A percentile compares a stretch with the other conserved stretches of the same genome.
These are phyloP conservation scores for Melinaea marsaeus DNA, from an alignment of 2,888 invertebrate genomes.

Conservation along the genomic window DNA sequence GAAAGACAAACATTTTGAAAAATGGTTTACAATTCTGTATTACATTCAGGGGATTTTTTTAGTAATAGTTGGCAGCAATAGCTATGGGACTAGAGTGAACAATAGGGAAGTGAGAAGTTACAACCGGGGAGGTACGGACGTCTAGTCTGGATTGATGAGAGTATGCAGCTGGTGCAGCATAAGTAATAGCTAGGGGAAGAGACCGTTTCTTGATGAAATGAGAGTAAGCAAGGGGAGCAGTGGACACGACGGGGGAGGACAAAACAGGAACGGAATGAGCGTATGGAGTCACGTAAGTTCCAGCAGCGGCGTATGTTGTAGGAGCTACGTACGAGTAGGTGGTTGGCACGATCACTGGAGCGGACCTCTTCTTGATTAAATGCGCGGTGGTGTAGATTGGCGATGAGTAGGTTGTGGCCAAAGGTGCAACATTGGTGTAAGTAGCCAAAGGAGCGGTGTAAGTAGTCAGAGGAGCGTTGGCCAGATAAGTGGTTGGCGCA, in stretches of 20 bases:
- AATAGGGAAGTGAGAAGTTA: constrained; percentile 41
- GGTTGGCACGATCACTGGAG: constrained; percentile 28
- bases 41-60: neutral
- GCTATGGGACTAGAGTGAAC: constrained; percentile 36
- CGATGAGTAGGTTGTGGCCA: constrained; percentile 30
- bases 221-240: constrained; percentile 43
- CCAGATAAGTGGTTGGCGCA: constrained; percentile 40
- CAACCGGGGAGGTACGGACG: constrained; percentile 39
- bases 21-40: neutral
- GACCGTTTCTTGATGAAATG: constrained; percentile 59
- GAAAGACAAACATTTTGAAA: neutral
- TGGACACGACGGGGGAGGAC: constrained; percentile 44
- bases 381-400: constrained; percentile 46
- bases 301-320: constrained; percentile 35
- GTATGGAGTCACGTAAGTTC: constrained; percentile 46
- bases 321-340: constrained; percentile 34
- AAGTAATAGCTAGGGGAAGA: constrained; percentile 39
- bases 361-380: constrained; percentile 57
- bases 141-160: constrained; percentile 51
- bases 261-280: constrained; percentile 40
- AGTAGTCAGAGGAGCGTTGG: constrained; percentile 30
- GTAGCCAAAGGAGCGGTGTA: constrained; percentile 17
- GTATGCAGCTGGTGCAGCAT: constrained; percentile 46
- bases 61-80: constrained; percentile 8
- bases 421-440: constrained; percentile 26